Conservation (phyloP, 2,113 vertebrate species). For the Bolborhynchus lineola region DNA sequence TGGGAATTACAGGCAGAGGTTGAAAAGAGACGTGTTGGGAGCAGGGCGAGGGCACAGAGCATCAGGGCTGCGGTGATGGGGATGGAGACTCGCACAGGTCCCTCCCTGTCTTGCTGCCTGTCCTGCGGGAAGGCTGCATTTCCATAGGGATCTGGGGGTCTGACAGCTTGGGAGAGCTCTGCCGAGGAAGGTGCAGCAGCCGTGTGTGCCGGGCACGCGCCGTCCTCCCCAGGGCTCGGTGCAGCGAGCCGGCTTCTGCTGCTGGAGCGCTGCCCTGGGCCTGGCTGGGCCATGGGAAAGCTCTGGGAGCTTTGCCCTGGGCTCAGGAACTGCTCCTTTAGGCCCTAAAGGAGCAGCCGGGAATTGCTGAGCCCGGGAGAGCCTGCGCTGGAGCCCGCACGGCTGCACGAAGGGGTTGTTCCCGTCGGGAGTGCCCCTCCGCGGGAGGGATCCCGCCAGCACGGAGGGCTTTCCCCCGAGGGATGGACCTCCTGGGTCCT, state of each 20-base stretch:
- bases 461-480: not conserved
- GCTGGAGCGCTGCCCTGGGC: not conserved
- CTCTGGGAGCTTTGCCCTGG: not conserved
- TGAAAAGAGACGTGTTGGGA: not conserved
- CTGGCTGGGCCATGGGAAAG: not conserved
- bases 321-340: not conserved
- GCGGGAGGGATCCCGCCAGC: not conserved
- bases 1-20: not conserved
- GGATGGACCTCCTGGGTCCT: not conserved
- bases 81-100: not conserved
- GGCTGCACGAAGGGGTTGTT: not conserved
- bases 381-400: not conserved
- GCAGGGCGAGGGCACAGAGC: not conserved
- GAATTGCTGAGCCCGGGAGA: not conserved
- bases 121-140: not conserved
- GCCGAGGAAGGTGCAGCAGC: not conserved
- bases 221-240: not conserved
- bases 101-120: not conserved
- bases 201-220: not conserved
- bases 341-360: conserved; percentile 17
- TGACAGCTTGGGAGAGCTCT: not conserved
- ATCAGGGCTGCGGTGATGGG: not conserved
- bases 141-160: not conserved
- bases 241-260: not conserved
- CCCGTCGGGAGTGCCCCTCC: not conserved